Evolutionary conservation across 92 coral and sea anemone species (phyloP).

Genomic region (Pocillopora grandis): DNA sequence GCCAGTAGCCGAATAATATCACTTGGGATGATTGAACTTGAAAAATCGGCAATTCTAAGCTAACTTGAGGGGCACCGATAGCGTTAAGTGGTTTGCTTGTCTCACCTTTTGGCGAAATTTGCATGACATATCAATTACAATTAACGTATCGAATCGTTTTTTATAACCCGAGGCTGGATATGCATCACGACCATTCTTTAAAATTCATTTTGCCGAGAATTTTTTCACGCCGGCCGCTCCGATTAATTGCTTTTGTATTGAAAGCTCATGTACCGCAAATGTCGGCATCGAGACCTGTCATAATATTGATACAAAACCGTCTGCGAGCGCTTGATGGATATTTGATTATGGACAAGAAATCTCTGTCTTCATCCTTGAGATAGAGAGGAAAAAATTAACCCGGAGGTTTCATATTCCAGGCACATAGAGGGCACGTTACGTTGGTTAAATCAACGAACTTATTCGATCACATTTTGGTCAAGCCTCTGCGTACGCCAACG

Average conservation of each 20-base stretch:
- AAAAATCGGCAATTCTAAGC: slow-evolving; percentile 12
- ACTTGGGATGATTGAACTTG: slow-evolving; percentile 8
- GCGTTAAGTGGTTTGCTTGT: background rate
- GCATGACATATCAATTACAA: background rate
- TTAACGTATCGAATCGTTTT: background rate
- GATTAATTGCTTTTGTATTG: no score
- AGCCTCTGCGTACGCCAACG: background rate
- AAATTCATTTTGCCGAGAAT: background rate
- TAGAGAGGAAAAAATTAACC: background rate
- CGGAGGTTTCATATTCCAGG: background rate
- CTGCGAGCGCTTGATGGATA: background rate
- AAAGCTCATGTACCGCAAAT: background rate
- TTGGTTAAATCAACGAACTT: slow-evolving; percentile 10
- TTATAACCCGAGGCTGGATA: background rate
- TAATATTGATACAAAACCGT: slow-evolving; percentile 7
- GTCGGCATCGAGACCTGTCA: background rate
- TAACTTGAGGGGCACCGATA: background rate
- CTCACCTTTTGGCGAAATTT: background rate
- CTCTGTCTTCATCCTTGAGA: background rate
- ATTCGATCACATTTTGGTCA: background rate
- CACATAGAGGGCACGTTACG: background rate
- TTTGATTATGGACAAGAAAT: slow-evolving; percentile 9
- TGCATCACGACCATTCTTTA: background rate
- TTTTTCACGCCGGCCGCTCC: no score
- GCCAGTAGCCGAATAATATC: background rate